A percentile compares a stretch with the other conserved stretches of the same genome.
phyloP scores from a whole-genome alignment of 2,888 invertebrate genomes.

The Synanthedon formicaeformis region DNA sequence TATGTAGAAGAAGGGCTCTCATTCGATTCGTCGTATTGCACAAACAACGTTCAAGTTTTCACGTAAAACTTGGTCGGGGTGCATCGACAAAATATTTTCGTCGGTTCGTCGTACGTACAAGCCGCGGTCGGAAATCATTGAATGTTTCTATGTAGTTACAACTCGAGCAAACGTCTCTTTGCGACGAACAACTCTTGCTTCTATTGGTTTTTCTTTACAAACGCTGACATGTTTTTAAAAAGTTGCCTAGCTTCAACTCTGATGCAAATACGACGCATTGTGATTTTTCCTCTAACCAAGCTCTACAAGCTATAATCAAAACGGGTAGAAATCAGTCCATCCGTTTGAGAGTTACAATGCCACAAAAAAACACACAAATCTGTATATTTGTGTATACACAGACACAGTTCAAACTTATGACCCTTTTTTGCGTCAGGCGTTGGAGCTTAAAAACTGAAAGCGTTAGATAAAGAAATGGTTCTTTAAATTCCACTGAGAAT shows the following conservation, averaged over 20 bases:
- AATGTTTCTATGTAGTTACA: slow-evolving; percentile 27
- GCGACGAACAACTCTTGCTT: slow-evolving; percentile 35
- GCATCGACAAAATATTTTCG: slow-evolving; percentile 28
- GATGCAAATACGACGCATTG: not conserved
- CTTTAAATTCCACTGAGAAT: too few species aligned
- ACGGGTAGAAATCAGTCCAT: too few species aligned
- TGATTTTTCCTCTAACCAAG: not conserved
- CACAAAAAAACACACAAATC: too few species aligned
- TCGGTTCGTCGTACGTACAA: not conserved
- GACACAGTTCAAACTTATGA: too few species aligned
- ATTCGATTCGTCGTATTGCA: not conserved
- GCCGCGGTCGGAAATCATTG: slow-evolving; percentile 21
- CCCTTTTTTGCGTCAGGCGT: too few species aligned
- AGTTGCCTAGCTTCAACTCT: slow-evolving; percentile 22
- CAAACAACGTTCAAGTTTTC: not conserved
- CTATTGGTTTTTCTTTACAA: slow-evolving; percentile 41
- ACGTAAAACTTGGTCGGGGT: slow-evolving; percentile 14
- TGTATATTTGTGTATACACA: too few species aligned
- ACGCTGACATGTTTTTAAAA: slow-evolving; percentile 33
- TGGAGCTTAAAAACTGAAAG: too few species aligned
- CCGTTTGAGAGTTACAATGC: too few species aligned
- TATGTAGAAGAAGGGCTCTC: not conserved
- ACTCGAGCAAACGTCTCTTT: slow-evolving; percentile 23
- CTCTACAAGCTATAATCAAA: too few species aligned
- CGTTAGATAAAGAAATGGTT: too few species aligned